Base-by-base conservation (phyloP, 1,140 invertebrate species). In the Orchestia grillus region DNA sequence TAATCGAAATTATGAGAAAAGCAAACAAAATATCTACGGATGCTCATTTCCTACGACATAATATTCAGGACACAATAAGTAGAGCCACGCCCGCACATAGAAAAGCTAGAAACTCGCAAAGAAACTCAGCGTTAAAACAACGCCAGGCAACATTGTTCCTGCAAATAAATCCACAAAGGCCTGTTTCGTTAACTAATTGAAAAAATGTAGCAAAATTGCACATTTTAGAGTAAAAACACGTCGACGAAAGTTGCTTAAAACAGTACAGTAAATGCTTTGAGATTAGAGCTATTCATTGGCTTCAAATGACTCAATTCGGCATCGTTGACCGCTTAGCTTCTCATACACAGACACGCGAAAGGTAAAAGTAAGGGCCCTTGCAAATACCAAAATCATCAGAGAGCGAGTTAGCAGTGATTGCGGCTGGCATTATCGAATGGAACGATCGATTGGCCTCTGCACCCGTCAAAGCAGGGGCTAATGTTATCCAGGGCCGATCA, bases 341-440 rank as follows among this genome's bases (percentile, higher is more conserved):
- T n/a, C 28, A 77, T 77, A 23, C 36, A 77, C 3, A 77, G 62
- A 77, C 62, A 77, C 3, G 62, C 62, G 11, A 36, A 28, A 77
- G 62, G 62, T 77, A 77, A 15, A 28, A 77, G 62, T 36, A 77
- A 77, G 62, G 88, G 88, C n/a, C 41, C 6, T 45, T 23, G 92
- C 44, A 94, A 94, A 94, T 94, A 94, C 92, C 92, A 94, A 94
- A 94, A 94, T 94, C 43, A 94, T 94, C 92, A 94, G 92, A 44
- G 92, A 94, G 92, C 92, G 92, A 94, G 92, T 94, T 94, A 94
- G 92, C 92, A 44, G 92, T 94, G 92, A 94, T 94, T 94, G 92
- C 40, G 92, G 43, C 92, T 94, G 92, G 92, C 92, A 94, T 94
- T 94, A 94, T 94, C 92, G 92, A 94, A 94, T 94, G 92, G 43